Percentiles rank a stretch among this genome's conserved stretches.
These are phyloP conservation scores for Channallabes apus DNA, from an alignment of 2,797 vertebrate species.

Conservation along the genomic window DNA sequence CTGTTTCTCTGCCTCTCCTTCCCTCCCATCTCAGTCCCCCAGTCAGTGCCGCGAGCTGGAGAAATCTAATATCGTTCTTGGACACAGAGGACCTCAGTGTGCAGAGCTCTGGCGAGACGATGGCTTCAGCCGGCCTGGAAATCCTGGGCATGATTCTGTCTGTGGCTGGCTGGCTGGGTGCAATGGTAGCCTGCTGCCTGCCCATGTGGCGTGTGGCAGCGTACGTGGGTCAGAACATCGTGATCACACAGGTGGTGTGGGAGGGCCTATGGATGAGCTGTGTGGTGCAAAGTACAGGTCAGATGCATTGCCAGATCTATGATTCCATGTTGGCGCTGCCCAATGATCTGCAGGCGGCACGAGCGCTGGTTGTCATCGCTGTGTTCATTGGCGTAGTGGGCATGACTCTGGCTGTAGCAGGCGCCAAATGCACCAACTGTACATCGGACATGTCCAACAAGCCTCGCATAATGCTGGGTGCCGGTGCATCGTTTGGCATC, in stretches of 20 bases:
- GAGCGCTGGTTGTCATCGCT: slow-evolving; percentile 73
- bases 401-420: slow-evolving; percentile 72
- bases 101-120: slow-evolving; percentile 42
- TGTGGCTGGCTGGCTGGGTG: slow-evolving; percentile 79
- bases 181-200: slow-evolving; percentile 79
- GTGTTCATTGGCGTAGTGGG: slow-evolving; percentile 70
- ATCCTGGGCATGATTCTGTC: slow-evolving; percentile 78
- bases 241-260: slow-evolving; percentile 82
- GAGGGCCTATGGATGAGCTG: slow-evolving; percentile 84
- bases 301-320: slow-evolving; percentile 81
- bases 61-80: slow-evolving; percentile 71
- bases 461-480: slow-evolving; percentile 67
- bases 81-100: slow-evolving; percentile 36
- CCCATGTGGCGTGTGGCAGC: slow-evolving; percentile 82
- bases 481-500: slow-evolving; percentile 67
- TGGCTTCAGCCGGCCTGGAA: slow-evolving; percentile 79
- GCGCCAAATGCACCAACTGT: slow-evolving; percentile 81
- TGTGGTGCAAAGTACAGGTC: slow-evolving; percentile 81
- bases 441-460: slow-evolving; percentile 70
- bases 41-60: slow-evolving; percentile 57
- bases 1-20: slow-evolving; percentile 64
- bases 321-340: slow-evolving; percentile 80
- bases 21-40: slow-evolving; percentile 60
- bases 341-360: slow-evolving; percentile 73
- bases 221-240: slow-evolving; percentile 80